These are phyloP conservation scores for Campylorhamphus procurvoides DNA, from an alignment of 2,113 vertebrate genomes.

Conservation along the genomic window DNA sequence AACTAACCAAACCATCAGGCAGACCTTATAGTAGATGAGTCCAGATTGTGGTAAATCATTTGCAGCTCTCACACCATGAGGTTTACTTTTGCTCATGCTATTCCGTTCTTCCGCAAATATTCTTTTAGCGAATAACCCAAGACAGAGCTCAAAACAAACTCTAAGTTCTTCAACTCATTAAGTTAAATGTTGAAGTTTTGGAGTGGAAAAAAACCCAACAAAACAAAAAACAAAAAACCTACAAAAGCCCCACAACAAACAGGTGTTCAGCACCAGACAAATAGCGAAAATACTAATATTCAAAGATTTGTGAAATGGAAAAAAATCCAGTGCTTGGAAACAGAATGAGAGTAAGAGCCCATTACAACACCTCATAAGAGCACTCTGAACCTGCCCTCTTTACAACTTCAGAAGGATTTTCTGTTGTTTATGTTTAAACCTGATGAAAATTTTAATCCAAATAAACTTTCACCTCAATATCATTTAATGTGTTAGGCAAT, in stretches of 20 bases:
- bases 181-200: background rate
- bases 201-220: background rate
- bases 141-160: background rate
- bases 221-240: background rate
- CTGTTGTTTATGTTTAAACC: background rate
- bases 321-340: background rate
- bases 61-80: background rate
- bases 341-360: background rate
- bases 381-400: background rate
- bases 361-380: background rate
- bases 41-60: background rate
- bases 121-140: background rate
- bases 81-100: background rate
- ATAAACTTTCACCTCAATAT: background rate
- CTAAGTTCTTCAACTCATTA: background rate
- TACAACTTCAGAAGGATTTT: background rate
- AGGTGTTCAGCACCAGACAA: background rate
- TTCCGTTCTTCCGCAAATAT: background rate
- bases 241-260: background rate
- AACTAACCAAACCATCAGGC: background rate
- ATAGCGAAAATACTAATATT: background rate
- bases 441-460: background rate
- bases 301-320: background rate
- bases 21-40: background rate
- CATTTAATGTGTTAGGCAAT: background rate